A percentile compares a stretch with the other conserved stretches of the same genome.
Evolutionary conservation across 2,888 invertebrate species (phyloP).

Genomic region (Arrhopalites spinosus): DNA sequence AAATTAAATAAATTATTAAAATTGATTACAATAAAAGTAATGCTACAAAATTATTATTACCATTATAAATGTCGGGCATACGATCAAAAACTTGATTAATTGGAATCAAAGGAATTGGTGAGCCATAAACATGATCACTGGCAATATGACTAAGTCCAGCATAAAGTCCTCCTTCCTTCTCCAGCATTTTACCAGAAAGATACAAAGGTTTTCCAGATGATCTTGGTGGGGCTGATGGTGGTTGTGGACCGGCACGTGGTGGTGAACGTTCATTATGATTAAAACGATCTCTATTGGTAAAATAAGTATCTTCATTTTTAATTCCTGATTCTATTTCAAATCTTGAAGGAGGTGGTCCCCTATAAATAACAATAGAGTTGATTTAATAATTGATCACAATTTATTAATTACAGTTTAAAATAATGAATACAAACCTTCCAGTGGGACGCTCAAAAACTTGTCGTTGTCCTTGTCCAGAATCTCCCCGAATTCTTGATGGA

Average conservation of each 20-base stretch:
- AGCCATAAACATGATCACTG: constrained; percentile 47
- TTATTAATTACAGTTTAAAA: too few relatives aligned
- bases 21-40: too few relatives aligned
- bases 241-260: neutral
- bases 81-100: constrained; percentile 49
- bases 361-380: too few relatives aligned
- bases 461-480: too few relatives aligned
- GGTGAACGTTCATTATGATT: neutral
- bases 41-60: too few relatives aligned
- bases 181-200: constrained; percentile 51
- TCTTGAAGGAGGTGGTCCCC: constrained; percentile 19
- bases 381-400: too few relatives aligned
- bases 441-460: constrained; percentile 5
- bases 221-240: constrained; percentile 23
- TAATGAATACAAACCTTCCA: too few relatives aligned
- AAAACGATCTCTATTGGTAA: neutral
- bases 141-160: constrained; percentile 49
- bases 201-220: constrained; percentile 54
- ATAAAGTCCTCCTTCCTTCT: constrained; percentile 55
- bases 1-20: too few relatives aligned
- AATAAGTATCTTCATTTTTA: neutral
- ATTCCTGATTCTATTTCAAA: neutral
- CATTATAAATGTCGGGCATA: constrained; percentile 43
- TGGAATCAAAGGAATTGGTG: constrained; percentile 49
- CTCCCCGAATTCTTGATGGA: too few relatives aligned